Percentiles rank a stretch among this genome's conserved stretches.
Evolutionary conservation across 2,797 vertebrate genomes (phyloP).

Genomic region (Knipowitschia caucasica): DNA sequence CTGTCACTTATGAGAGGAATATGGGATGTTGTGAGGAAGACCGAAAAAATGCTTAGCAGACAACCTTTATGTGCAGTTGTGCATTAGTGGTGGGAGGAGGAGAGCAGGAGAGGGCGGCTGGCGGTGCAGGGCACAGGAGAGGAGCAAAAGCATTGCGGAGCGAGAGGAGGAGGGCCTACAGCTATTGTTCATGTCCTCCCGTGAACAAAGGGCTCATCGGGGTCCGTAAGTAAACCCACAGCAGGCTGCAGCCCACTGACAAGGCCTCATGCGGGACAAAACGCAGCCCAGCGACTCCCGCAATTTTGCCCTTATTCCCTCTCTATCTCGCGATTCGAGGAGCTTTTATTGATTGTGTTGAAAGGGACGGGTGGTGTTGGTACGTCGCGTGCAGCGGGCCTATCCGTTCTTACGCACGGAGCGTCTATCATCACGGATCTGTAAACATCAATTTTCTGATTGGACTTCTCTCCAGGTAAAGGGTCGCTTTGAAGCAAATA

Average conservation of each 20-base stretch:
- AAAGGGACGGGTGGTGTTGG: slow-evolving; percentile 63
- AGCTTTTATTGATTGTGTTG: slow-evolving; percentile 52
- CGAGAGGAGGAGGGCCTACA: slow-evolving; percentile 78
- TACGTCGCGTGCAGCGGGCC: slow-evolving; percentile 68
- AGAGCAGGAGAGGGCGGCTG: slow-evolving; percentile 54
- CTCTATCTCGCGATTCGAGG: slow-evolving; percentile 31
- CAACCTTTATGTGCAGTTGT: slow-evolving; percentile 70
- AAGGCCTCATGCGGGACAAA: slow-evolving; percentile 74
- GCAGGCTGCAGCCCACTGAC: slow-evolving; percentile 71
- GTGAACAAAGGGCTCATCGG: slow-evolving; percentile 81
- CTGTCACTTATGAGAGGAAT: slow-evolving; percentile 62
- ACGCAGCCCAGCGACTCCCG: slow-evolving; percentile 60
- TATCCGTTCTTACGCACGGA: slow-evolving; percentile 73
- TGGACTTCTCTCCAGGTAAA: slow-evolving; percentile 73
- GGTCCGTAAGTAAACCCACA: slow-evolving; percentile 75
- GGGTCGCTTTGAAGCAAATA: slow-evolving; percentile 20
- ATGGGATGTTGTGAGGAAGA: slow-evolving; percentile 53
- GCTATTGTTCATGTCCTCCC: slow-evolving; percentile 82
- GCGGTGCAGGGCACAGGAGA: slow-evolving; percentile 68
- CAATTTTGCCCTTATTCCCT: slow-evolving; percentile 41
- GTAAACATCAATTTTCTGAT: slow-evolving; percentile 70
- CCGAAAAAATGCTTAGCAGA: slow-evolving; percentile 68
- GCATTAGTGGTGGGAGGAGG: slow-evolving; percentile 55
- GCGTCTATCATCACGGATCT: slow-evolving; percentile 69
- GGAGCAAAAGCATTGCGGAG: slow-evolving; percentile 72